Conservation (phyloP, 2,888 invertebrate species). For the Polia nebulosa region DNA sequence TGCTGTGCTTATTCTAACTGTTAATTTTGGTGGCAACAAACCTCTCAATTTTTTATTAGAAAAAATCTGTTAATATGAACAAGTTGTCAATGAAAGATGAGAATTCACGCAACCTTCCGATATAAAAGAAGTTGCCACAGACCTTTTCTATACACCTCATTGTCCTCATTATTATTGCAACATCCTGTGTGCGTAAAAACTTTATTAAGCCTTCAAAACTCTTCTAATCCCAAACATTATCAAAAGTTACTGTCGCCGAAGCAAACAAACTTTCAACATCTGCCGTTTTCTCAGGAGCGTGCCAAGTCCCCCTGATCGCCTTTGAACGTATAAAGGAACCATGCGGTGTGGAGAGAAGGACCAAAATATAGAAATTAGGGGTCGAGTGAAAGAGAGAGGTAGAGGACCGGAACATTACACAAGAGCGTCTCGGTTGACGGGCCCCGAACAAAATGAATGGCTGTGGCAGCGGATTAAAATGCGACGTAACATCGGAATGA, state of each 20-base stretch:
- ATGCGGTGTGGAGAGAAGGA: slow-evolving; percentile 78
- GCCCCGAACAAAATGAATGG: slow-evolving; percentile 89
- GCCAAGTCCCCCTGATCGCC: slow-evolving; percentile 88
- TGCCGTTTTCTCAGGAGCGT: slow-evolving; percentile 90
- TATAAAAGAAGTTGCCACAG: slow-evolving; percentile 3
- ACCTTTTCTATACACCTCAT: slow-evolving; percentile 33
- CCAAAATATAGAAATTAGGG: slow-evolving; percentile 35
- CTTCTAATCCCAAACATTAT: slow-evolving; percentile 76
- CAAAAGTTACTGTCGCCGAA: slow-evolving; percentile 80
- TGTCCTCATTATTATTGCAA: slow-evolving; percentile 59
- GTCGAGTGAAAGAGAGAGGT: slow-evolving; percentile 69
- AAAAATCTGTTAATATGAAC: neutral
- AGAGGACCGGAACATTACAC: slow-evolving; percentile 86
- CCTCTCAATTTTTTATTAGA: neutral
- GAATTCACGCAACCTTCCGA: slow-evolving; percentile 1
- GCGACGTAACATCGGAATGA: slow-evolving; percentile 85
- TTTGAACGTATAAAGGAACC: slow-evolving; percentile 83
- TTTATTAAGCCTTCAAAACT: slow-evolving; percentile 71
- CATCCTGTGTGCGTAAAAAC: slow-evolving; percentile 62
- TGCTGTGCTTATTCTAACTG: neutral
- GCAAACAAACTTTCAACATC: slow-evolving; percentile 87
- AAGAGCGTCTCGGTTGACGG: slow-evolving; percentile 89
- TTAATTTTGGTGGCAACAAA: neutral
- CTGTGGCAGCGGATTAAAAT: slow-evolving; percentile 85
- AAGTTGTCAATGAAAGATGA: slow-evolving; percentile 8